Evolutionary conservation across 2,797 vertebrate species (phyloP).

Genomic region (Pelochelys cantorii): DNA sequence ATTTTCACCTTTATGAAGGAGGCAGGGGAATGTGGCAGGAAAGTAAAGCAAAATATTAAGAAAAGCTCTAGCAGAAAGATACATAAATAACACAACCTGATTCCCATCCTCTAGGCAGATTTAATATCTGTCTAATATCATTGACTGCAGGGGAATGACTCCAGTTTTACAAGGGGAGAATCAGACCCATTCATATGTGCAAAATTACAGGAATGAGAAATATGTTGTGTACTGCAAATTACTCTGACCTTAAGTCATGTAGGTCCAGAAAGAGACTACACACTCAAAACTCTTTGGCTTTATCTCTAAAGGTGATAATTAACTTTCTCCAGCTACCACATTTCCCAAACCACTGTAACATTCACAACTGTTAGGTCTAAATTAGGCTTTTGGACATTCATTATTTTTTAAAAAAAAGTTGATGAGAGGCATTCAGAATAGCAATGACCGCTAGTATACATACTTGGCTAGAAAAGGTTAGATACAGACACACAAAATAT

Average conservation of each 20-base stretch:
- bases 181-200: background rate
- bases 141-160: background rate
- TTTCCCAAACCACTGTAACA: background rate
- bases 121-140: background rate
- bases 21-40: background rate
- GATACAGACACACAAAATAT: background rate
- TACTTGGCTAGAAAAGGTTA: background rate
- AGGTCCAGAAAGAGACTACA: background rate
- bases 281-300: background rate
- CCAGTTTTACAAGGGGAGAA: background rate
- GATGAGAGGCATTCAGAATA: background rate
- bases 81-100: accelerated
- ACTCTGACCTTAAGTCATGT: background rate
- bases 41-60: background rate
- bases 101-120: background rate
- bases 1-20: background rate
- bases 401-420: background rate
- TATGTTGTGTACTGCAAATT: background rate
- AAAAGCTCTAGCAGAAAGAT: background rate
- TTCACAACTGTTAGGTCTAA: background rate
- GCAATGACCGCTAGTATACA: background rate
- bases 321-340: background rate
- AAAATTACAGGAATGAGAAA: background rate
- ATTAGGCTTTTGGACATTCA: background rate
- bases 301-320: background rate